Percentiles rank a stretch among this genome's conserved stretches.
Evolutionary conservation across 1,140 invertebrate genomes (phyloP).

Genomic region (Micrasema longulum): DNA sequence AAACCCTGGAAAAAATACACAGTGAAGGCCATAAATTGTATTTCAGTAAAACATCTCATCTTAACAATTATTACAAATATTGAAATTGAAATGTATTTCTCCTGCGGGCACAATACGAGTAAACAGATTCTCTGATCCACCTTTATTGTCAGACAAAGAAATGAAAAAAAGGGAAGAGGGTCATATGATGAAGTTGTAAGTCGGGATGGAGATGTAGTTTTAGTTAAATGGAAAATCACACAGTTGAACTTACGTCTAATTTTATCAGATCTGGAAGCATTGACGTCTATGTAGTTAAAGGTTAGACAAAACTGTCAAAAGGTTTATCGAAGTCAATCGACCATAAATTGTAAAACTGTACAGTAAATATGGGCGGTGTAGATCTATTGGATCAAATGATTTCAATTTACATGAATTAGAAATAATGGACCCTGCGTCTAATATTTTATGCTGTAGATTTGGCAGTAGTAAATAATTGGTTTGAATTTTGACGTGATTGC

Average conservation of each 20-base stretch:
- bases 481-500: no score
- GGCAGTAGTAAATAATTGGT: no score
- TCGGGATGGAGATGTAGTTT: slow-evolving; percentile 27
- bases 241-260: slow-evolving; percentile 17
- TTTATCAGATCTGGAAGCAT: slow-evolving; percentile 29
- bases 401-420: no score
- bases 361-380: no score
- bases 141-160: slow-evolving; percentile 30
- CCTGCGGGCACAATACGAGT: slow-evolving; percentile 21
- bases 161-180: slow-evolving; percentile 29
- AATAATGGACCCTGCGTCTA: no score
- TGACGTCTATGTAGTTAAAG: no score
- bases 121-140: slow-evolving; percentile 31
- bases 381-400: no score
- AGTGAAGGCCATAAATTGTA: slow-evolving; percentile 21
- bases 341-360: no score
- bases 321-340: no score
- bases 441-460: no score
- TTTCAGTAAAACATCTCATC: slow-evolving; percentile 28
- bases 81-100: slow-evolving; percentile 20
- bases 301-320: no score
- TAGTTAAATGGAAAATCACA: slow-evolving; percentile 25
- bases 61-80: slow-evolving; percentile 19
- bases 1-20: slow-evolving; percentile 20
- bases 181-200: slow-evolving; percentile 27